These are phyloP conservation scores for Macroramphosus scolopax DNA, from an alignment of 2,797 vertebrate species.

Conservation along the genomic window DNA sequence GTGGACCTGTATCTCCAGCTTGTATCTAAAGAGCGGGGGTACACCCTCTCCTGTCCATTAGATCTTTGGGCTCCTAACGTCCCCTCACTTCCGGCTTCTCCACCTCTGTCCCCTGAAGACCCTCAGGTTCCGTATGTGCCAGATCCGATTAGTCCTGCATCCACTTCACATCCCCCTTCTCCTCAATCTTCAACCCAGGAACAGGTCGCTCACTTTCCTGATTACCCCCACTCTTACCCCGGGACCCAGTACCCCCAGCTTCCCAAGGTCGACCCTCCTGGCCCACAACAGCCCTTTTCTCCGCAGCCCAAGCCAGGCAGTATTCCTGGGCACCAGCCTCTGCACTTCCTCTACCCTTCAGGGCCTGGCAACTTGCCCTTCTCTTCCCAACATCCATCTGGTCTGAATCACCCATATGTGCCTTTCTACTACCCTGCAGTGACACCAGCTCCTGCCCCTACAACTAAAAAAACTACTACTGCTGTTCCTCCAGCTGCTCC, in stretches of 20 bases:
- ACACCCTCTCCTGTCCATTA: conserved; percentile 62
- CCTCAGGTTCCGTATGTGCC: conserved; percentile 17
- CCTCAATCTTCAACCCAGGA: conserved; percentile 20
- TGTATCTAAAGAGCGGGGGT: conserved; percentile 31
- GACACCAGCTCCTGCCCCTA: conserved; percentile 3
- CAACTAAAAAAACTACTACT: no score
- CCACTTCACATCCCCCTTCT: background rate
- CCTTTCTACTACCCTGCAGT: conserved; percentile 20
- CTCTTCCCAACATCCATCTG: conserved; percentile 12
- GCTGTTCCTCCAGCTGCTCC: conserved; percentile 3
- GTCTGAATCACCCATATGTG: no score
- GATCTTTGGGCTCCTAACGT: conserved; percentile 5
- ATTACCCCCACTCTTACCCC: conserved; percentile 9
- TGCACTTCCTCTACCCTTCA: conserved; percentile 2
- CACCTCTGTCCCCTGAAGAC: conserved; percentile 5
- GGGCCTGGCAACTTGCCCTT: no score
- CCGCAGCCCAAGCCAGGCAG: conserved; percentile 8
- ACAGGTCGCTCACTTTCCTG: conserved; percentile 16
- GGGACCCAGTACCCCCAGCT: conserved; percentile 25
- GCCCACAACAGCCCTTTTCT: conserved; percentile 10
- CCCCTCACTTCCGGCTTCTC: conserved; percentile 10
- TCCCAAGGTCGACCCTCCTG: conserved; percentile 31
- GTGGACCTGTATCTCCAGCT: conserved; percentile 39
- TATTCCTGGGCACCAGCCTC: conserved; percentile 12
- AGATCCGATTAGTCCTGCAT: conserved; percentile 8